Evolutionary conservation across 2,797 vertebrate species (phyloP), one percentile per base, ranked within the genome.

Genomic region (Halcyon badia): DNA sequence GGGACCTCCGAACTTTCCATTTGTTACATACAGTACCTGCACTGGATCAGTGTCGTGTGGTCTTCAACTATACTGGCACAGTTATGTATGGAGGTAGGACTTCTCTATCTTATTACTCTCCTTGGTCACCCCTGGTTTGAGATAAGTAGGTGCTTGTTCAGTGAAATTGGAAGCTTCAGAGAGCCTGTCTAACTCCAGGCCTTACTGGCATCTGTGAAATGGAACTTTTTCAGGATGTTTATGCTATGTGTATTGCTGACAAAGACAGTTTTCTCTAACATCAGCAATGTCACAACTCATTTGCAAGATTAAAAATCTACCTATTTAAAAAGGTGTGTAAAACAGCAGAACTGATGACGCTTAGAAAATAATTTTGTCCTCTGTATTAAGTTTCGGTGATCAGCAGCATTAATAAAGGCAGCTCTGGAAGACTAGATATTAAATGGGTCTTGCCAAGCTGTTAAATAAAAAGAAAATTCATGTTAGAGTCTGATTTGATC

Each of bases 1-100:
- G 99, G 99, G 99, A 99, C 93, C 98, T 99, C 70, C 98, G 99
- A 71, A 99, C 99, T 73, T 99, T 99, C 96, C 99, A 99, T 97
- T 98, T 99, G 68, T 98, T 99, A 51, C 99, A 99, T 97, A 99
- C 99, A 0, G 99, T 99, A 66, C 99, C 99, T 46, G 99, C 99
- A 20, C 98, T 99, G 96, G 99, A 99, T 98, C 99, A 99, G 97
- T 99, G 99, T 96, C 98, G 99, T 46, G 99, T 99, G 39, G 99
- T 99, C 72, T 99, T 99, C 98, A 99, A 99, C 97, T 99, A 99
- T 96, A 99, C 99, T 0, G 99, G 99, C 95, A 99, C 99, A 1
- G 99, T 99, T 94, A 99, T 99, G 98, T 99, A 99, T 83, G 99
- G 99, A 99, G 99, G 99, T 99, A 98, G 98, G 95, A 58, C 21